Evolutionary conservation across 1,140 invertebrate species (phyloP).

Genomic region (roundworm (Caenorhabditis elegans)): WBcel235 BX284606.5:7937501-7938000

Average conservation of each 20-base stretch:
- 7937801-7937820: slow-evolving; percentile 28
- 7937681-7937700: slow-evolving; percentile 24
- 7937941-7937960: too few relatives aligned
- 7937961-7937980: too few relatives aligned
- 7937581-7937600: too few relatives aligned
- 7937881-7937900: background rate
- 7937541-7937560: too few relatives aligned
- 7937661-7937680: background rate
- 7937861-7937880: background rate
- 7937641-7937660: too few relatives aligned
- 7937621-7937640: too few relatives aligned
- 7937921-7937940: slow-evolving; percentile 2
- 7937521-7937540: too few relatives aligned
- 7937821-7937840: background rate
- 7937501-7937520: too few relatives aligned
- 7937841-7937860: slow-evolving; percentile 28
- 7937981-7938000: slow-evolving; percentile 2
- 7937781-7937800: slow-evolving; percentile 4
- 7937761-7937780: background rate
- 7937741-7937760: slow-evolving; percentile 22
- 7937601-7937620: too few relatives aligned
- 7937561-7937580: too few relatives aligned
- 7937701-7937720: background rate
- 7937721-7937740: slow-evolving; percentile 17
- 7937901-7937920: background rate